phyloP scores from a whole-genome alignment of 2,797 vertebrate species.

The Leucoraja ocellata region DNA sequence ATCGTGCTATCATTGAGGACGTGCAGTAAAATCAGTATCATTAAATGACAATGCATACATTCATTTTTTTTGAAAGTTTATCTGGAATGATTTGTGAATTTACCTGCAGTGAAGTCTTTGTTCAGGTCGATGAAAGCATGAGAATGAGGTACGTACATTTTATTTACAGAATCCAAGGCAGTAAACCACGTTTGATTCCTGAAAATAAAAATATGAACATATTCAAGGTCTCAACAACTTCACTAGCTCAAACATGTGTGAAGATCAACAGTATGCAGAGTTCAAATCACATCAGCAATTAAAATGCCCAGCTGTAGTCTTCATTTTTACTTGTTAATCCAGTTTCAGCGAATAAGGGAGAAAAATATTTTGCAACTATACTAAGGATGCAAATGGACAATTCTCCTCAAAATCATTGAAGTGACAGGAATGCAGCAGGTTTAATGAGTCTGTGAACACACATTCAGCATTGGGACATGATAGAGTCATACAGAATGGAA shows the following conservation, averaged over 20 bases:
- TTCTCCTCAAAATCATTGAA: neutral
- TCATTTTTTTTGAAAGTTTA: neutral
- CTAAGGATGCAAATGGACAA: neutral
- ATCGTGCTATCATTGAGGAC: neutral
- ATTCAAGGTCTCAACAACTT: neutral
- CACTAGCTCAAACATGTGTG: neutral
- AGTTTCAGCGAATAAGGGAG: neutral
- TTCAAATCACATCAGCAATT: neutral
- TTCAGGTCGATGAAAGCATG: conserved; percentile 91
- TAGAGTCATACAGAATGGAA: too few species aligned
- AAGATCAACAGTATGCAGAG: neutral
- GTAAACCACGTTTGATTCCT: conserved; percentile 64
- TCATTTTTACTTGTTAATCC: neutral
- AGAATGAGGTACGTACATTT: conserved; percentile 77
- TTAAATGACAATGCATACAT: neutral
- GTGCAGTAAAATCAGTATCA: neutral
- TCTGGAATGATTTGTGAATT: conserved; percentile 43
- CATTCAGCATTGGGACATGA: neutral
- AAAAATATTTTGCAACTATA: neutral
- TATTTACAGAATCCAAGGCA: conserved; percentile 54
- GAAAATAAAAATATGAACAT: conserved; percentile 12
- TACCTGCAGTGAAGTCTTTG: conserved; percentile 89
- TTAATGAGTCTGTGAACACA: neutral
- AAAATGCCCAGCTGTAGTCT: neutral
- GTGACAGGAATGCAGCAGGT: neutral